A percentile compares a stretch with the other conserved stretches of the same genome.
Conservation (phyloP, 1,140 invertebrate species). For the Medauroidea extradentata region DNA sequence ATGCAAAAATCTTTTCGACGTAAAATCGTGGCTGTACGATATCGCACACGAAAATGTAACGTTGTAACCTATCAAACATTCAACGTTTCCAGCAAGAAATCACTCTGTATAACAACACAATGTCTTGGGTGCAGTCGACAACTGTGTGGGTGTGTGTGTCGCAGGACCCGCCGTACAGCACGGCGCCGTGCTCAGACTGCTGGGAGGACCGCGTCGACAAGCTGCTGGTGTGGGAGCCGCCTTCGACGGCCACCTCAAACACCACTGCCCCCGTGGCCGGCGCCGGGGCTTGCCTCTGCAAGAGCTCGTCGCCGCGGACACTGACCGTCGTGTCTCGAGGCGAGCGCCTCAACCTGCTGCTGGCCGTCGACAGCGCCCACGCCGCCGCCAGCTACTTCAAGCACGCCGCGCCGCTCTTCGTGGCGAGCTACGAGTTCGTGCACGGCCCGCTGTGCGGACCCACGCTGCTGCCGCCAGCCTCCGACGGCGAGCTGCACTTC, state of each 20-base stretch:
- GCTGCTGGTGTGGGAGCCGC: constrained; percentile 48
- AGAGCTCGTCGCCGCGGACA: constrained; percentile 6
- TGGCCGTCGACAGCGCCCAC: constrained; percentile 74
- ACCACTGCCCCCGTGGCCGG: constrained; percentile 39
- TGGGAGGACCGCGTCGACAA: constrained; percentile 80
- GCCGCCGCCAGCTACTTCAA: constrained; percentile 84
- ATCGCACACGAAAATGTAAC: too few species aligned
- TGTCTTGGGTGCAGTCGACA: too few species aligned
- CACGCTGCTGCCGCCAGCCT: constrained; percentile 64
- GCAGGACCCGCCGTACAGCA: constrained; percentile 69
- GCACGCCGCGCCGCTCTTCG: constrained; percentile 71
- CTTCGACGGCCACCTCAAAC: constrained; percentile 41
- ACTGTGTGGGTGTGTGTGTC: too few species aligned
- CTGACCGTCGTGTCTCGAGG: constrained; percentile 22
- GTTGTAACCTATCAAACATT: too few species aligned
- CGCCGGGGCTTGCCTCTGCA: constrained; percentile 29
- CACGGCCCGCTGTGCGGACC: constrained; percentile 84
- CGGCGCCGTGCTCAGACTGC: constrained; percentile 73
- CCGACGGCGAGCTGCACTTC: constrained; percentile 79
- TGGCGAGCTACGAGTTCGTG: constrained; percentile 80
- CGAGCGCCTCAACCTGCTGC: constrained; percentile 69
- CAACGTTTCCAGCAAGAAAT: too few species aligned
- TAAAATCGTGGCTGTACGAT: too few species aligned
- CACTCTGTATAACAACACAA: too few species aligned
- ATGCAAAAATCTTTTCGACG: too few species aligned